Evolutionary conservation across 2,113 vertebrate species (phyloP).

Genomic region (Misgurnus anguillicaudatus): DNA sequence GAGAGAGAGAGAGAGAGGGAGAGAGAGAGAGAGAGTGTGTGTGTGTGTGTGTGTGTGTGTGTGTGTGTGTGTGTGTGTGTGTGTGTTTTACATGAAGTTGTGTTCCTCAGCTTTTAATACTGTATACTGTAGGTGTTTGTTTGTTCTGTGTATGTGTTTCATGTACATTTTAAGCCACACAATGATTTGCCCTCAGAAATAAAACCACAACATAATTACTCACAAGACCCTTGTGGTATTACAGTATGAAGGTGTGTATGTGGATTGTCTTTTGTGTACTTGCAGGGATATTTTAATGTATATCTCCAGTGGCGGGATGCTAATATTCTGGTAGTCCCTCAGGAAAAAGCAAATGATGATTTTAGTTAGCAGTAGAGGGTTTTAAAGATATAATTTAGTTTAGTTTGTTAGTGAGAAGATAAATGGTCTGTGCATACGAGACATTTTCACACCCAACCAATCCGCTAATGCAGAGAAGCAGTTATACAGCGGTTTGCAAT

Average conservation of each 20-base stretch:
- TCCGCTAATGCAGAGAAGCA: neutral
- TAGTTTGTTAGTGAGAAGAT: slow-evolving; percentile 3
- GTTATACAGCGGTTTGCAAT: neutral
- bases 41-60: neutral
- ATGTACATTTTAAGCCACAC: neutral
- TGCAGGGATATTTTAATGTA: slow-evolving; percentile 16
- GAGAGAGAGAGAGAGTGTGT: too few relatives aligned
- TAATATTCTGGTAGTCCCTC: neutral
- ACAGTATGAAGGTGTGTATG: neutral
- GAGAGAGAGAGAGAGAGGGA: neutral
- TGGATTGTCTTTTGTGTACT: neutral
- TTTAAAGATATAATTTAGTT: slow-evolving; percentile 29
- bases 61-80: neutral
- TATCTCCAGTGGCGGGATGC: neutral
- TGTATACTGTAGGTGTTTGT: neutral
- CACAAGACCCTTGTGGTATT: neutral
- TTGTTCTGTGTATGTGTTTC: neutral
- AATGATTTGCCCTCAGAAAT: neutral
- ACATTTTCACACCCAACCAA: neutral
- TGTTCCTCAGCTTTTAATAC: too few relatives aligned
- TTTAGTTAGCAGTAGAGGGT: slow-evolving; percentile 1
- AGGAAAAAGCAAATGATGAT: slow-evolving; percentile 5
- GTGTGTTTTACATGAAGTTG: neutral
- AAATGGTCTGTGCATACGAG: neutral
- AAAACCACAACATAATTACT: slow-evolving; percentile 2